Conservation (phyloP, 2,888 invertebrate species). For the Tenthredo mesomela region DNA sequence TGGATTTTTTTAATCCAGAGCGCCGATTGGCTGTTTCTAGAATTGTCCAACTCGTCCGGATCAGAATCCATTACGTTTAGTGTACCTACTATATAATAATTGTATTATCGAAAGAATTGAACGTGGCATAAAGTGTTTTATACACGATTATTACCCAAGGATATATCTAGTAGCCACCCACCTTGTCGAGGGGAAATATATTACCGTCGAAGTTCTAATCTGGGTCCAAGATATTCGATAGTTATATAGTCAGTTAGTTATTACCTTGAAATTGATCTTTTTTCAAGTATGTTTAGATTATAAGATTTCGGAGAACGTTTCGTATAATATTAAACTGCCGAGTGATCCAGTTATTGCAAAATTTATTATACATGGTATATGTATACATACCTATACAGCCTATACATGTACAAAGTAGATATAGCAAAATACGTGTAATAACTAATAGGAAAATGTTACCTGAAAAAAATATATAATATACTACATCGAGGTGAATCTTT, state of each 20-base stretch:
- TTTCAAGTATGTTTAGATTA: neutral
- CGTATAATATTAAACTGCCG: neutral
- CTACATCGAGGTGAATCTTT: neutral
- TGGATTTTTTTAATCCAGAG: too few relatives aligned
- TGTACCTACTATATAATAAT: neutral
- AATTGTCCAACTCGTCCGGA: too few relatives aligned
- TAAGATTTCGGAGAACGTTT: slow-evolving; percentile 7
- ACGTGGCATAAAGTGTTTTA: neutral
- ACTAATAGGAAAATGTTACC: neutral
- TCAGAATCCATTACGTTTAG: too few relatives aligned
- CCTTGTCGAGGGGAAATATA: neutral
- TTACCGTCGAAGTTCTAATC: slow-evolving; percentile 13
- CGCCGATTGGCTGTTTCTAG: too few relatives aligned
- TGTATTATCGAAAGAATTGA: slow-evolving; percentile 2
- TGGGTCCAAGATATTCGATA: slow-evolving; percentile 34
- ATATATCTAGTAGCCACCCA: neutral
- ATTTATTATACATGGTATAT: too few relatives aligned
- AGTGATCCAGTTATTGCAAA: slow-evolving; percentile 1
- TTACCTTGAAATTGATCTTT: slow-evolving; percentile 34
- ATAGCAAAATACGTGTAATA: neutral
- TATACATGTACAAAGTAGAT: neutral
- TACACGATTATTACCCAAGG: slow-evolving; percentile 21
- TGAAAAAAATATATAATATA: neutral
- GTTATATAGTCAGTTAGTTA: neutral
- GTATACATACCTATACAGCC: neutral